Evolutionary conservation across 2,888 invertebrate species (phyloP).

Genomic region (Eupithecia centaureata): DNA sequence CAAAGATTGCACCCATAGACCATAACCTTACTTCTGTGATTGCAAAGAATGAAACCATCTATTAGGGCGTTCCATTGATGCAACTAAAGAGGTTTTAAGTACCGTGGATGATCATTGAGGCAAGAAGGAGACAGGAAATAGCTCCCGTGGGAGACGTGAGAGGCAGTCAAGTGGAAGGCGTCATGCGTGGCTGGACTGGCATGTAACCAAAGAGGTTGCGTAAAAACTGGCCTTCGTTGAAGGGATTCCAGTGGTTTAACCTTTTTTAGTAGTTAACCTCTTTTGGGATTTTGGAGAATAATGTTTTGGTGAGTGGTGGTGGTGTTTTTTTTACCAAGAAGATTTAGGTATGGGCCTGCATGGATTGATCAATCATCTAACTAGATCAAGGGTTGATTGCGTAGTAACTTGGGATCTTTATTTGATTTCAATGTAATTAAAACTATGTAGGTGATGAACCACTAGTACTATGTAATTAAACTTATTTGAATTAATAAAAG

Average conservation of each 20-base stretch:
- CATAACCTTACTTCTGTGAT: not conserved
- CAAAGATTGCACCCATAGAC: not conserved
- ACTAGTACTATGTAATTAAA: too few relatives aligned
- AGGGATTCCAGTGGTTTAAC: constrained; percentile 22
- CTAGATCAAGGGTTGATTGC: not conserved
- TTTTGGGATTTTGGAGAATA: not conserved
- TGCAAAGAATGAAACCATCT: constrained; percentile 12
- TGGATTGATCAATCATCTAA: not conserved
- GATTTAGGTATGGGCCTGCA: not conserved
- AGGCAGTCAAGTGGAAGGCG: constrained; percentile 51
- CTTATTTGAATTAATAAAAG: too few relatives aligned
- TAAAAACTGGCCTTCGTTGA: constrained; percentile 16
- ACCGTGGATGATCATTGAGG: constrained; percentile 14
- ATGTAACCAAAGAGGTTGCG: constrained; percentile 25
- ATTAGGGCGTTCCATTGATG: constrained; percentile 16
- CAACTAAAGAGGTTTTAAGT: not conserved
- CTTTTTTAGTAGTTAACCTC: not conserved
- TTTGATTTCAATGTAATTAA: too few relatives aligned
- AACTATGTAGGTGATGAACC: too few relatives aligned
- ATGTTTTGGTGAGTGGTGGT: not conserved
- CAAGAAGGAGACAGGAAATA: constrained; percentile 38
- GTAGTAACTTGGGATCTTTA: not conserved
- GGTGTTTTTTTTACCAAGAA: not conserved
- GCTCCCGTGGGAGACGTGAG: constrained; percentile 62
- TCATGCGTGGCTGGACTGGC: constrained; percentile 46